phyloP scores from a whole-genome alignment of 1,140 invertebrate genomes.

The Nasonia longicornis region DNA sequence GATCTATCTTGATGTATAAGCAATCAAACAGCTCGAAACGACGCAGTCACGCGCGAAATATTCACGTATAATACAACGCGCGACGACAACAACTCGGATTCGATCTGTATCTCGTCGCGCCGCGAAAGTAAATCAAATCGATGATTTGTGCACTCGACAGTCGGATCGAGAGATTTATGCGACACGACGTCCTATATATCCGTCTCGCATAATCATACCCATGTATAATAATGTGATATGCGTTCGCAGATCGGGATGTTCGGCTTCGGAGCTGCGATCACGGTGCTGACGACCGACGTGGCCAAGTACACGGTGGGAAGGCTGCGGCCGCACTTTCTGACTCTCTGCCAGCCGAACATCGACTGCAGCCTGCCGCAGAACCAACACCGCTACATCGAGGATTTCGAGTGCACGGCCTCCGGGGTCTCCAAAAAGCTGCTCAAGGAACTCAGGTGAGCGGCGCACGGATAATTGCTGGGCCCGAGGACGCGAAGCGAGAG shows the following conservation, averaged over 20 bases:
- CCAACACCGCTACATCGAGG: conserved; percentile 74
- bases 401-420: conserved; percentile 74
- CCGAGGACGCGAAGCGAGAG: background rate
- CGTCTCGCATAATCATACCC: too few relatives aligned
- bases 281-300: conserved; percentile 87
- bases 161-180: background rate
- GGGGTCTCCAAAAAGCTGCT: conserved; percentile 72
- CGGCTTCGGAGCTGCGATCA: conserved; percentile 85
- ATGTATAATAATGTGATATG: too few relatives aligned
- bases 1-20: background rate
- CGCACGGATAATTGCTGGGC: background rate
- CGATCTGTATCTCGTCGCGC: too few relatives aligned
- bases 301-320: conserved; percentile 93
- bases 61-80: background rate
- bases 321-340: conserved; percentile 91
- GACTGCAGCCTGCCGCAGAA: conserved; percentile 71
- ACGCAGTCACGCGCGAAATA: background rate
- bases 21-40: background rate
- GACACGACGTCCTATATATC: too few relatives aligned
- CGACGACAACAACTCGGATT: too few relatives aligned
- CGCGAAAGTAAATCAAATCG: background rate
- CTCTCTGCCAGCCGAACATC: conserved; percentile 76
- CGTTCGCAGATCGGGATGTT: conserved; percentile 77
- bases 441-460: conserved; percentile 77
- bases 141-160: background rate